Conservation (phyloP, 2,113 vertebrate species). For the Rafetus swinhoei region DNA sequence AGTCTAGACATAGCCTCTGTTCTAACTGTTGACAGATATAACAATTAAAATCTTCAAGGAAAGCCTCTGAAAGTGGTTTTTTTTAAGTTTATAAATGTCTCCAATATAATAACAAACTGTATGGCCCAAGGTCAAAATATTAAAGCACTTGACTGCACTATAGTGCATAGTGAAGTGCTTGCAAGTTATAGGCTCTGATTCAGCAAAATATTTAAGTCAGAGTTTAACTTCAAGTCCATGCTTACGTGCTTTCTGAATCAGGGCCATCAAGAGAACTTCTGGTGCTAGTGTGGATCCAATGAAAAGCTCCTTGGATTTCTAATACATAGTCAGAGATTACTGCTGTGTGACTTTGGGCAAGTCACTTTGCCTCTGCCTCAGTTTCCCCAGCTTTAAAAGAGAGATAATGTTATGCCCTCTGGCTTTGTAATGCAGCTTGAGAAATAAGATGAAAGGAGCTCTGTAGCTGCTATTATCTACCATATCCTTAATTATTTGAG, state of each 20-base stretch:
- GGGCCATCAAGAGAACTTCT: neutral
- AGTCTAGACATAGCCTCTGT: neutral
- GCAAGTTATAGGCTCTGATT: neutral
- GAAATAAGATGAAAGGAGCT: neutral
- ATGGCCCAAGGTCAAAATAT: conserved; percentile 44
- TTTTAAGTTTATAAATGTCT: conserved; percentile 30
- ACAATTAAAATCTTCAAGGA: conserved; percentile 16
- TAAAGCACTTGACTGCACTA: conserved; percentile 3
- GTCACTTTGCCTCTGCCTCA: conserved; percentile 18
- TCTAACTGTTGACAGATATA: conserved; percentile 19
- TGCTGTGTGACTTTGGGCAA: conserved; percentile 39
- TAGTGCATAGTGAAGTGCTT: conserved; percentile 9
- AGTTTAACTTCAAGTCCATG: neutral
- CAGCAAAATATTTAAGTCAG: neutral
- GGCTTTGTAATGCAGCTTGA: conserved; percentile 5
- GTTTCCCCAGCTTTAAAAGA: neutral
- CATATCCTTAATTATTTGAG: neutral
- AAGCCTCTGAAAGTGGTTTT: neutral
- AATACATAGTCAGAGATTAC: conserved; percentile 25
- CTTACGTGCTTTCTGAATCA: neutral
- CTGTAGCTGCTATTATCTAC: neutral
- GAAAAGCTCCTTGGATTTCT: conserved; percentile 40
- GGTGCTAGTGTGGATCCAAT: neutral
- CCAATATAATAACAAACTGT: conserved; percentile 15
- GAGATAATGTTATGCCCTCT: neutral